Base-by-base conservation (phyloP, 2,797 vertebrate species). In the Babyrousa celebensis region DNA sequence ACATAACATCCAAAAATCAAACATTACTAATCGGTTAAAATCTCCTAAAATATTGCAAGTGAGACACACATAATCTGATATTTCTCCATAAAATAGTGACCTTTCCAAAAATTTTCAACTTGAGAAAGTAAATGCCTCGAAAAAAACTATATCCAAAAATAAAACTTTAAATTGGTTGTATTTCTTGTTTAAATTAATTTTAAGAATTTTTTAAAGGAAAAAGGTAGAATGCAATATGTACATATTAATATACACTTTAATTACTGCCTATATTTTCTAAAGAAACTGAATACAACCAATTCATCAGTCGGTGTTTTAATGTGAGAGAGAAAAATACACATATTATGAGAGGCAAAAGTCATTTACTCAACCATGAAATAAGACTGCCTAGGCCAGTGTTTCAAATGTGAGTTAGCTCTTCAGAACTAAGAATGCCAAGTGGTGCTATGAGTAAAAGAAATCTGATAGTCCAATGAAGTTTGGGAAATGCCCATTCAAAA, bases 21-120 rank as follows among this genome's bases (percentile, higher is more conserved):
- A 11, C 1, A 63, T 43, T 94, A 52, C 5, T 1, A 36, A 23
- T 11, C 65, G 72, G 11, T 29, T 56, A 87, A 72, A 89, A 71
- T 70, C 3, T 74, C 27, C 72, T 63, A 75, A 84, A 84, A 52
- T 84, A 62, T 58, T 80, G 18, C 32, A 96, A 1, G 0, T 93
- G 92, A 96, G n/a, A 65, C 14, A 86, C 68, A 74, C 58, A 92
- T 43, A 91, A 95, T 96, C 58, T 96, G 54, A 43, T 84, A 97
- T 95, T 95, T 95, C 89, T 93, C 27, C 20, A 91, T 94, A 95
- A 80, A 75, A 48, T 16, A 91, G 60, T 91, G 94, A 78, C 86
- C 80, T 97, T 96, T 56, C 68, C 70, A 96, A 86, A 72, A 12
- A 70, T 36, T 40, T 83, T 92, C 17, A 92, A 60, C 36, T 85